Percentiles rank a stretch among this genome's conserved stretches.
Evolutionary conservation across 2,797 vertebrate genomes (phyloP).

Genomic region (Brachyalestes nurse): DNA sequence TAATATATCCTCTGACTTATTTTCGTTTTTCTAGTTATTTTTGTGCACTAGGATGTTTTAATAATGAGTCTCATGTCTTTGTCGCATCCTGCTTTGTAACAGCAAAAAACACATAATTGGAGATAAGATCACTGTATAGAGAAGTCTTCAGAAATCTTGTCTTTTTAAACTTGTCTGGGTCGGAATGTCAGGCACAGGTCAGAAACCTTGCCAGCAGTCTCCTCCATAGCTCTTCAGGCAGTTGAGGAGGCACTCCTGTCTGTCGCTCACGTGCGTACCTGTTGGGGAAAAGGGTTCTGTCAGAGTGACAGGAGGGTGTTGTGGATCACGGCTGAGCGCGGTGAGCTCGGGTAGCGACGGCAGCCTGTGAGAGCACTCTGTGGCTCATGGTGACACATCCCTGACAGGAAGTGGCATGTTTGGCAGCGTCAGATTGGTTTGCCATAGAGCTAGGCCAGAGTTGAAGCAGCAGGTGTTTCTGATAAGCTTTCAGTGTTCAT

Average conservation of each 20-base stretch:
- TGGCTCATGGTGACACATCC: slow-evolving; percentile 1
- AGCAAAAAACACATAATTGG: neutral
- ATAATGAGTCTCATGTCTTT: neutral
- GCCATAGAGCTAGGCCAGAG: neutral
- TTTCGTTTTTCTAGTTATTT: too few relatives aligned
- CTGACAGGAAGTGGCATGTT: slow-evolving; percentile 33
- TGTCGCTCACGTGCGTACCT: neutral
- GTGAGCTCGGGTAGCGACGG: neutral
- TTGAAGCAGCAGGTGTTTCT: neutral
- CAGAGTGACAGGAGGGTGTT: slow-evolving; percentile 38
- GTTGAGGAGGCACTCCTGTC: neutral
- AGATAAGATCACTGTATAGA: neutral
- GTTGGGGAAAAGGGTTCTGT: slow-evolving; percentile 16
- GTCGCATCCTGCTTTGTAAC: neutral
- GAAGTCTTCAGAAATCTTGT: neutral
- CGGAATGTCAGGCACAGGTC: neutral
- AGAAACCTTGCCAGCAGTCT: neutral
- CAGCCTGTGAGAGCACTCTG: neutral
- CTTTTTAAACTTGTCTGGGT: neutral
- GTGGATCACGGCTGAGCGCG: slow-evolving; percentile 19
- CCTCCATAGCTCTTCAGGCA: neutral
- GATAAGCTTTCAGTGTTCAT: slow-evolving; percentile 4
- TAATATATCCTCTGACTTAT: too few relatives aligned
- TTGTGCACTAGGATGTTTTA: neutral
- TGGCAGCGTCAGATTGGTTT: slow-evolving; percentile 5